Evolutionary conservation across 2,888 invertebrate genomes (phyloP).

Genomic region (Hirtodrosophila histrioides): DNA sequence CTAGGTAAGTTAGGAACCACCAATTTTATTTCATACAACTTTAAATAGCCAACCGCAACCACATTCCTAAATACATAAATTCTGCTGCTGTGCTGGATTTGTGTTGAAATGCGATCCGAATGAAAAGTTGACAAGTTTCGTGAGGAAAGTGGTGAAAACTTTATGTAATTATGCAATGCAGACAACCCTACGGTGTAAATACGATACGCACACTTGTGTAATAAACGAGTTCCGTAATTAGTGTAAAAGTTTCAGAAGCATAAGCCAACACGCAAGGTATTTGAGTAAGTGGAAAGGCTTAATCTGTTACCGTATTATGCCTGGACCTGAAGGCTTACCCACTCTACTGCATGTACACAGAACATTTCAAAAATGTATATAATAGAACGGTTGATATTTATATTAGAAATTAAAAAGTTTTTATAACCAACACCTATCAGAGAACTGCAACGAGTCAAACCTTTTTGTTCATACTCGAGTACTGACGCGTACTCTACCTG

Average conservation of each 20-base stretch:
- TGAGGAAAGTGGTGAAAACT: conserved; percentile 40
- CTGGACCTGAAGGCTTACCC: neutral
- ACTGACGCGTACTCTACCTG: no score
- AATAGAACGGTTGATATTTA: no score
- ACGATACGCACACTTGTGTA: conserved; percentile 9
- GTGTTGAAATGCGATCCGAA: conserved; percentile 10
- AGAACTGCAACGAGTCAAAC: no score
- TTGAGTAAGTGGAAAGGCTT: conserved; percentile 22
- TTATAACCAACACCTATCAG: no score
- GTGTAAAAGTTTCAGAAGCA: conserved; percentile 48
- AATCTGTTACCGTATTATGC: conserved; percentile 3
- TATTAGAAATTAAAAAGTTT: no score
- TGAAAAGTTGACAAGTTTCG: conserved; percentile 38
- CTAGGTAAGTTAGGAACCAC: neutral
- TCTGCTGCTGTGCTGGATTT: neutral
- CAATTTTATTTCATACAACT: conserved; percentile 6
- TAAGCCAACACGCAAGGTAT: conserved; percentile 22
- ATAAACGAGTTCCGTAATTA: conserved; percentile 60
- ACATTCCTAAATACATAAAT: conserved; percentile 4
- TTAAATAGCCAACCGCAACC: neutral
- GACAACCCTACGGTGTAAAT: neutral
- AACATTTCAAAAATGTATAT: no score
- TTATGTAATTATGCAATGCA: conserved; percentile 36
- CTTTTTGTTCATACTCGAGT: no score
- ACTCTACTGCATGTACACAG: neutral